Conservation (phyloP, 2,797 vertebrate genomes). For the Brachyrhaphis roseni region DNA sequence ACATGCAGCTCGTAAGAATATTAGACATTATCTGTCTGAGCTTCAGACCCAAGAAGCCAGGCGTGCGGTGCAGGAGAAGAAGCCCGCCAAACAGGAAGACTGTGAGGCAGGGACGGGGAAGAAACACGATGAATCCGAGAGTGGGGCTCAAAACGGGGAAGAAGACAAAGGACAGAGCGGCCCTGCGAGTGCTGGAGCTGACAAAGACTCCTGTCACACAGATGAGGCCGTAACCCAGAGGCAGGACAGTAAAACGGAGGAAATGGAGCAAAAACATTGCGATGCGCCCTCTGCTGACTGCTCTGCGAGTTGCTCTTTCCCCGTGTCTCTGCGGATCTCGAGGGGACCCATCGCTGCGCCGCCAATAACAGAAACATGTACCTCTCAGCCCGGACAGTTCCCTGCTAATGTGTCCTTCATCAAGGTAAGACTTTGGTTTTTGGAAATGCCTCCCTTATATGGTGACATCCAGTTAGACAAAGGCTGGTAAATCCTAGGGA, state of each 20-base stretch:
- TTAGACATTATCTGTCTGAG: conserved; percentile 91
- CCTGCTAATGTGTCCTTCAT: conserved; percentile 91
- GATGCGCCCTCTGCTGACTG: conserved; percentile 48
- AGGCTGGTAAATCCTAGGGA: neutral
- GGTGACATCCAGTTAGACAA: neutral
- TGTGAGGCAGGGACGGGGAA: conserved; percentile 43
- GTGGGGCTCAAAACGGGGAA: conserved; percentile 57
- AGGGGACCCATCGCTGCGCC: conserved; percentile 91
- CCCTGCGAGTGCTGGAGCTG: conserved; percentile 38
- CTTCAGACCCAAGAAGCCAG: conserved; percentile 77
- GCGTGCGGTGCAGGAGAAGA: conserved; percentile 48
- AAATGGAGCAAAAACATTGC: conserved; percentile 48
- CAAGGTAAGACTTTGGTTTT: conserved; percentile 78
- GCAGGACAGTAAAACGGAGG: conserved; percentile 44
- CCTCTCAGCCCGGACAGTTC: conserved; percentile 80
- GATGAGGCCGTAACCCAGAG: conserved; percentile 40
- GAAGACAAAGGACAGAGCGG: conserved; percentile 42
- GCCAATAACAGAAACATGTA: conserved; percentile 76
- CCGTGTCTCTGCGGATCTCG: conserved; percentile 85
- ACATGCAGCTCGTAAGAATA: conserved; percentile 89
- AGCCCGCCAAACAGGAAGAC: conserved; percentile 44
- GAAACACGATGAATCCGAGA: conserved; percentile 51
- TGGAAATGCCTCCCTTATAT: neutral
- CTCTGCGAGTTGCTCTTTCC: conserved; percentile 77
- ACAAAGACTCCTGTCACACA: conserved; percentile 47